Evolutionary conservation across 1,140 invertebrate species (phyloP).

Genomic region (Tachypleus tridentatus): DNA sequence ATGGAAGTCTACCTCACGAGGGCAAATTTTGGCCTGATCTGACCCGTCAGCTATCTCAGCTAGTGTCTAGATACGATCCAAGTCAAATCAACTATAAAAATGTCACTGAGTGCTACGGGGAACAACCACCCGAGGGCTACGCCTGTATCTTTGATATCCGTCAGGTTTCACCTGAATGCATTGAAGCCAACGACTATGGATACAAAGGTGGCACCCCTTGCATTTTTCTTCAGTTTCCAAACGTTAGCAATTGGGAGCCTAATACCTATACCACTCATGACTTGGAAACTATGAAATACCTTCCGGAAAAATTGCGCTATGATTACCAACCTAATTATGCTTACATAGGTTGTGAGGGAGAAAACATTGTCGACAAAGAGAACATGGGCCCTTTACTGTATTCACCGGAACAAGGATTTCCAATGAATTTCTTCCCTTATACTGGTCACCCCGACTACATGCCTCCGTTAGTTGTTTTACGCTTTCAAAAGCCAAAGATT

Average conservation of each 20-base stretch:
- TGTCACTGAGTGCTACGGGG: slow-evolving; percentile 11
- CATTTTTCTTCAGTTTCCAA: slow-evolving; percentile 22
- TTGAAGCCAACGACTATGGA: slow-evolving; percentile 19
- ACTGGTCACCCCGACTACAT: slow-evolving; percentile 16
- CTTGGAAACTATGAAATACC: slow-evolving; percentile 33
- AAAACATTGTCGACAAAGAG: slow-evolving; percentile 20
- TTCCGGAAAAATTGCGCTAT: slow-evolving; percentile 6
- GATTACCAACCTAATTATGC: slow-evolving; percentile 13
- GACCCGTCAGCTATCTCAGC: slow-evolving; percentile 16
- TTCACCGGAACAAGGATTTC: slow-evolving; percentile 20
- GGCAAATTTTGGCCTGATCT: slow-evolving; percentile 20
- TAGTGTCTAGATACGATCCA: slow-evolving; percentile 14
- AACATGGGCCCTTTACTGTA: slow-evolving; percentile 20
- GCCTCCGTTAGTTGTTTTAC: slow-evolving; percentile 19
- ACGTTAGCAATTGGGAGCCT: slow-evolving; percentile 16
- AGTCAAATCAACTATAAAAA: slow-evolving; percentile 9
- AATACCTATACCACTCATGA: slow-evolving; percentile 27
- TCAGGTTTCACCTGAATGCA: slow-evolving; percentile 17
- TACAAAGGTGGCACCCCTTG: slow-evolving; percentile 24
- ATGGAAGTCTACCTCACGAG: slow-evolving; percentile 16
- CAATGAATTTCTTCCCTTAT: slow-evolving; percentile 18
- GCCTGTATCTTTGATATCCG: slow-evolving; percentile 18
- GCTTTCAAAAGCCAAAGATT: slow-evolving; percentile 18
- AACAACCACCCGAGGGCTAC: slow-evolving; percentile 1
- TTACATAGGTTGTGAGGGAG: slow-evolving; percentile 21